Base-by-base conservation (phyloP, 2,888 invertebrate genomes). In the Eupithecia insigniata region DNA sequence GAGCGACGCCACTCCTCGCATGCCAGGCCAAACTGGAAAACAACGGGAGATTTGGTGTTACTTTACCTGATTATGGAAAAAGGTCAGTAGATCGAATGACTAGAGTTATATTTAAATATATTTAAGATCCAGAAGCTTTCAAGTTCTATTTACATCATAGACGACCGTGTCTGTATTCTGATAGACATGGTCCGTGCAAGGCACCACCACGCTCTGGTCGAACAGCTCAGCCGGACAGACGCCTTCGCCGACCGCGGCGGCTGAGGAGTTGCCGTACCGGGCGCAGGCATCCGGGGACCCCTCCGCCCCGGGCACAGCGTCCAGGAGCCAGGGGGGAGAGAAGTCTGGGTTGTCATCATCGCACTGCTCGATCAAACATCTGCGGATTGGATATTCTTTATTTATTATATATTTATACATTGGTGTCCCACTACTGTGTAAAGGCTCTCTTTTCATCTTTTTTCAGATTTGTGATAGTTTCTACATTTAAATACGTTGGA, bases 1-100 rank as follows among this genome's bases (percentile, higher is more conserved):
- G 96, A 94, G 39, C 97, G 91, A 76, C 96, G 96, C 97, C 97
- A 97, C 92, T 92, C 94, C 46, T 95, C 95, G 78, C 96, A 96
- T 0, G 95, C 95, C n/a, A 96, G 84, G 64, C 88, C 89, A 82
- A 94, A 96, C 96, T 96, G 85, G 10, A 85, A 30, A 1, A 62
- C 16, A 26, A 30, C 6, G 18, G 32, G 10, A n/a, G 18, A 22
- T 51, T 6, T 8, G n/a, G n/a, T 18, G 18, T 6, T 7, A 43
- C 43, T 43, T 43, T 1, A 43, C 43, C 43, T 43, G 18, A 4
- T 12, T 43, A 6, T 43, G 6, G 39, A 43, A 43, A 16, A 39
- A 39, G 39, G 39, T 16, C 34, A 34, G 8, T 34, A 34, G 1
- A 14, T 36, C 12, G 34, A 34, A 34, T 8, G 8, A 34, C 34